Evolutionary conservation across 2,797 vertebrate species (phyloP), one percentile per base, ranked within the genome.

Genomic region (Pseudotriccus pelzelni): DNA sequence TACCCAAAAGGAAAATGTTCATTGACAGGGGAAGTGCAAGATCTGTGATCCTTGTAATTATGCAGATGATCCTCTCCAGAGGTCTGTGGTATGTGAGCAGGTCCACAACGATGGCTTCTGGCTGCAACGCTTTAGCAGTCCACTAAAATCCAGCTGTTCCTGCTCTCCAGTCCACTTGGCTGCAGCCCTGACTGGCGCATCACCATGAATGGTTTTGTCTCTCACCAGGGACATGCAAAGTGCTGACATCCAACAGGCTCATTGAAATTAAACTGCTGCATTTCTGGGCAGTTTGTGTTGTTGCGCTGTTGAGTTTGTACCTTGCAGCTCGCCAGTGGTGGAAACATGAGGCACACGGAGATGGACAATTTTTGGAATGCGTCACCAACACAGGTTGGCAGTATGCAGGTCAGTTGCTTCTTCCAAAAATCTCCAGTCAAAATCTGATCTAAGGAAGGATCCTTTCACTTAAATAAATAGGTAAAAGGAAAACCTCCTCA

Each of bases 1-100:
- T 87, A 94, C 89, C 87, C 89, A 69, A 59, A 89, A 93, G 87
- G 84, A 93, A 95, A 95, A 83, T 39, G 32, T 59, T 93, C 95
- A 87, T n/a, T 91, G 92, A 84, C 49, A 86, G 63, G 70, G 85
- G 73, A 89, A 95, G 83, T 24, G 56, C 67, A 90, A 81, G 85
- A 84, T 67, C 79, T 90, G 87, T 77, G 92, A 87, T 93, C 80
- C 85, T 39, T 91, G 80, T 90, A 79, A 93, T 94, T 88, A 86
- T 67, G 77, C 56, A 78, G 89, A 94, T 81, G 76, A 91, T 91
- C 63, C 59, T 82, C 89, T 94, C 76, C 76, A 73, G 91, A 93
- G 89, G 69, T 64, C 87, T 82, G 69, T 53, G 87, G 50, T 74
- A 64, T 93, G 84, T 53, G 82, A 91, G 47, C 73, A 79, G 93